phyloP scores from a whole-genome alignment of 2,113 vertebrate genomes.

The Neolamprologus hecqui region DNA sequence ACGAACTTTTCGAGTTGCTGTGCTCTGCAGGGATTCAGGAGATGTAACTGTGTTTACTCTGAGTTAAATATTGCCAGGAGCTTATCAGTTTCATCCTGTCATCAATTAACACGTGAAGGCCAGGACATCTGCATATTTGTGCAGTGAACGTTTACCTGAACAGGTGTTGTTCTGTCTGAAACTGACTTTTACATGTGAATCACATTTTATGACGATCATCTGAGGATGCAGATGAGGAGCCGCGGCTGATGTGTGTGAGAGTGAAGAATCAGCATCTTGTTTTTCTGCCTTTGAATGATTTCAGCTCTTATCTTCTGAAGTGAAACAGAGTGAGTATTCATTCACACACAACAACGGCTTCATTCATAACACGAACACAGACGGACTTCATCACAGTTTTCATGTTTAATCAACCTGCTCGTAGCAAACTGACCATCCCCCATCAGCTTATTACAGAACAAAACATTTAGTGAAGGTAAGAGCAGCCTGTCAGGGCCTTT shows the following conservation, averaged over 20 bases:
- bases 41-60: not conserved
- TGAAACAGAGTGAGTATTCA: not conserved
- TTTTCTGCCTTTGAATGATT: not conserved
- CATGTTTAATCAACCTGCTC: not conserved
- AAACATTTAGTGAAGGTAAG: not conserved
- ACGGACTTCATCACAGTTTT: not conserved
- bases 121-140: not conserved
- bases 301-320: not conserved
- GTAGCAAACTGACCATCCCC: not conserved
- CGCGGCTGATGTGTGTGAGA: not conserved
- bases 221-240: not conserved
- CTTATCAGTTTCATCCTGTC: not conserved
- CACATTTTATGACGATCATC: not conserved
- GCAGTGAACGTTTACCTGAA: not conserved
- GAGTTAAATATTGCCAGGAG: not conserved
- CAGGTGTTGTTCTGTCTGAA: not conserved
- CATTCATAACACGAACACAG: not conserved
- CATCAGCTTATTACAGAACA: not conserved
- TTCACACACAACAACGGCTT: not conserved
- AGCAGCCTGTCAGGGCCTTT: not conserved
- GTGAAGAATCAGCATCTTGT: not conserved
- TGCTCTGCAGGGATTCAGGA: not conserved
- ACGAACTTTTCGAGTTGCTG: accelerated
- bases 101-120: not conserved
- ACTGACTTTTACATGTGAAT: not conserved